phyloP scores from a whole-genome alignment of 2,113 vertebrate species.

The Odocoileus hemionus region DNA sequence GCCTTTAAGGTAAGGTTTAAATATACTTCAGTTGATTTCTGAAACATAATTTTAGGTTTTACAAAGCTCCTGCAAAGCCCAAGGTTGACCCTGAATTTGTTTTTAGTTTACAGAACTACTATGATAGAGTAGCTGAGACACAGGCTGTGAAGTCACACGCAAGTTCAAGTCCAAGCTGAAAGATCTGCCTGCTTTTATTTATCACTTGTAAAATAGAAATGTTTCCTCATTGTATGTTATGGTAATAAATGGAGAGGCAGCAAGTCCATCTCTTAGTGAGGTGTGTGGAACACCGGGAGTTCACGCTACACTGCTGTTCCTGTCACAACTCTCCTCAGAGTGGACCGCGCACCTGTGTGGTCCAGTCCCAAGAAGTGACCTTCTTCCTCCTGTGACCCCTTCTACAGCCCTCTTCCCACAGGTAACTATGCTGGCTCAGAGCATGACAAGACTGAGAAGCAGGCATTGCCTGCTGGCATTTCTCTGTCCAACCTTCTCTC shows the following conservation, averaged over 20 bases:
- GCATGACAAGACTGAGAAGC: neutral
- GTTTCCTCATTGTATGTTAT: neutral
- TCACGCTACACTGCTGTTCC: accelerated
- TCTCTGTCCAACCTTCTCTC: neutral
- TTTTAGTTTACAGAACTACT: neutral
- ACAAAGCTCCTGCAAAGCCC: neutral
- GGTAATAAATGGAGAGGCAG: neutral
- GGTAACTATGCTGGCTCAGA: neutral
- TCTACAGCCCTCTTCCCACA: neutral
- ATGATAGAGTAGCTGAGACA: neutral
- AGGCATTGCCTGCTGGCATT: neutral
- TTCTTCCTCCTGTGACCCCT: neutral
- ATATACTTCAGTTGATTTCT: neutral
- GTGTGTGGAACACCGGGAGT: no score
- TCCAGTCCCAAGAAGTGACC: neutral
- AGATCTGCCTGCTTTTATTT: neutral
- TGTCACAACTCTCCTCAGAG: no score
- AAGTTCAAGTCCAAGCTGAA: neutral
- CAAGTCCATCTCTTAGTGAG: neutral
- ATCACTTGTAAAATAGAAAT: neutral
- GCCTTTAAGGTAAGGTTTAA: neutral
- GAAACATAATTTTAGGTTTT: neutral
- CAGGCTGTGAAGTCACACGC: neutral
- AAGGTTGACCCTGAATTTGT: neutral
- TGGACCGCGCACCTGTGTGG: accelerated